These are phyloP conservation scores for Champsocephalus gunnari DNA, from an alignment of 2,797 vertebrate species.

Conservation along the genomic window DNA sequence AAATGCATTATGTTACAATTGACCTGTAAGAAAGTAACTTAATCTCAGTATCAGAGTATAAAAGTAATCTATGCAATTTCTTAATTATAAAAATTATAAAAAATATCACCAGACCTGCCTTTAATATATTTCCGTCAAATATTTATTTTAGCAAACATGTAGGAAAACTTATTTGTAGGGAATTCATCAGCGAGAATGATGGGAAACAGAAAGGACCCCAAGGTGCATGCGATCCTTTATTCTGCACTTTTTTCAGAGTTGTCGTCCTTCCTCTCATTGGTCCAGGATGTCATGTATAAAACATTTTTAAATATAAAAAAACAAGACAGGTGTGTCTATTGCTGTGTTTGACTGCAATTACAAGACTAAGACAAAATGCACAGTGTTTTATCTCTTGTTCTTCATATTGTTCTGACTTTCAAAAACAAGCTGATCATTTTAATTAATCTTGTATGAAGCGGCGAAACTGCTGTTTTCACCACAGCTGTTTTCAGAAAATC, in stretches of 20 bases:
- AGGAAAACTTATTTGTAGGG: neutral
- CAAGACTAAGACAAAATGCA: slow-evolving; percentile 18
- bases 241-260: slow-evolving; percentile 19
- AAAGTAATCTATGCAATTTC: too few relatives aligned
- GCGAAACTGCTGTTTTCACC: too few relatives aligned
- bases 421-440: slow-evolving; percentile 45
- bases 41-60: too few relatives aligned
- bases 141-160: neutral
- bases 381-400: slow-evolving; percentile 29
- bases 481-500: too few relatives aligned
- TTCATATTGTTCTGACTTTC: slow-evolving; percentile 21
- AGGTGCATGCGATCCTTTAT: slow-evolving; percentile 6
- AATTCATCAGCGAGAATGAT: neutral
- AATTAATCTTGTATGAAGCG: slow-evolving; percentile 24
- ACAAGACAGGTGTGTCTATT: slow-evolving; percentile 9
- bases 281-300: slow-evolving; percentile 9
- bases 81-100: too few relatives aligned
- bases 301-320: slow-evolving; percentile 26
- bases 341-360: slow-evolving; percentile 25
- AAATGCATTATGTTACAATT: too few relatives aligned
- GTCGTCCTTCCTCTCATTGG: slow-evolving; percentile 14
- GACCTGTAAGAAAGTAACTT: too few relatives aligned
- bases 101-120: too few relatives aligned
- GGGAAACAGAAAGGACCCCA: neutral
- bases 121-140: too few relatives aligned